Conservation (phyloP, 1,140 invertebrate species). For the Euwallacea fornicatus region DNA sequence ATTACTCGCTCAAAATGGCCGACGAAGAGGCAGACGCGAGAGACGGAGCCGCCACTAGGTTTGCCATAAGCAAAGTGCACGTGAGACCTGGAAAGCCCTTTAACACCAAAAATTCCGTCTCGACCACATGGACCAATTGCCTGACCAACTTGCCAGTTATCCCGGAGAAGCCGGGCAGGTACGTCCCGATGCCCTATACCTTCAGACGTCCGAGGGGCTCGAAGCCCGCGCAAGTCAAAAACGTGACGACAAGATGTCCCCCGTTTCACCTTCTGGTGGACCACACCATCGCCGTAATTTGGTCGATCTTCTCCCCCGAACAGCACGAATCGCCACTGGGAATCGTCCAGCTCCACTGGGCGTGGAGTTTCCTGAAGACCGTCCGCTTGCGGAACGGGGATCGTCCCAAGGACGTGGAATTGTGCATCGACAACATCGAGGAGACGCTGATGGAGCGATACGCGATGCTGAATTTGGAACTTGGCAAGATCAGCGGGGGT, state of each 20-base stretch:
- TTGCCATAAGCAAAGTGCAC: slow-evolving; percentile 39
- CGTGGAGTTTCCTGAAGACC: slow-evolving; percentile 46
- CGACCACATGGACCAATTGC: slow-evolving; percentile 25
- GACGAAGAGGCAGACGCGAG: too few relatives aligned
- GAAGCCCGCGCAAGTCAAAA: slow-evolving; percentile 37
- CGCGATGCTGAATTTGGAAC: slow-evolving; percentile 42
- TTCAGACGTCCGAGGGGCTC: slow-evolving; percentile 33
- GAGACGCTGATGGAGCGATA: slow-evolving; percentile 48
- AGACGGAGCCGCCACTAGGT: slow-evolving; percentile 7
- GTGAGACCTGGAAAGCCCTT: slow-evolving; percentile 36
- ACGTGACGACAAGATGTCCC: slow-evolving; percentile 44
- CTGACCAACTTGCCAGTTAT: slow-evolving; percentile 37
- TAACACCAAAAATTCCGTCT: slow-evolving; percentile 5
- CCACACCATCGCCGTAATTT: slow-evolving; percentile 50
- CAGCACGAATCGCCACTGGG: slow-evolving; percentile 39
- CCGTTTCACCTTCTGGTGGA: slow-evolving; percentile 50
- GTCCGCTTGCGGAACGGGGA: slow-evolving; percentile 42
- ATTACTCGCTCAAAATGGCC: too few relatives aligned
- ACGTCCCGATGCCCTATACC: slow-evolving; percentile 40
- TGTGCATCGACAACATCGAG: slow-evolving; percentile 48
- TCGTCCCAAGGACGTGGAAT: slow-evolving; percentile 46
- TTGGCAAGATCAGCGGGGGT: slow-evolving; percentile 33
- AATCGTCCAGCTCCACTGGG: slow-evolving; percentile 51
- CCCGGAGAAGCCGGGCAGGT: slow-evolving; percentile 32
- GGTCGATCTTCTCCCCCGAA: slow-evolving; percentile 46